phyloP scores from a whole-genome alignment of 2,888 invertebrate genomes.

The Archaeoteleia sp. region DNA sequence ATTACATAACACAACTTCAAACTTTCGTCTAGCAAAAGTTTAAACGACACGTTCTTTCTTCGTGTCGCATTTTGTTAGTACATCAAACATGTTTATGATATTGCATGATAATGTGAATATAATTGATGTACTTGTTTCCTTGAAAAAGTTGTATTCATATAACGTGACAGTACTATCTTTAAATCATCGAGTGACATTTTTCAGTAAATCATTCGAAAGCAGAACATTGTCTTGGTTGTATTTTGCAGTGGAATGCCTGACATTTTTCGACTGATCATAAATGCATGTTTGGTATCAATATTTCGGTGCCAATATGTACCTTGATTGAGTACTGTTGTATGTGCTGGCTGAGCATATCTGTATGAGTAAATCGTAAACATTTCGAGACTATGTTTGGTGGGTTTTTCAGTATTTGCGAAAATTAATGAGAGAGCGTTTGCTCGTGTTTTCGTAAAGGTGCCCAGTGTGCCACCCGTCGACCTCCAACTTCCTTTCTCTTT shows the following conservation, averaged over 20 bases:
- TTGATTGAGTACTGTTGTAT: constrained; percentile 74
- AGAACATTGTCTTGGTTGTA: constrained; percentile 22
- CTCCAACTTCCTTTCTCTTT: constrained; percentile 38
- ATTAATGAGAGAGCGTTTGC: constrained; percentile 17
- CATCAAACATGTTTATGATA: too few species aligned
- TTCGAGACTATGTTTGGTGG: constrained; percentile 14
- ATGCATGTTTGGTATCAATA: constrained; percentile 33
- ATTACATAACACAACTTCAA: too few species aligned
- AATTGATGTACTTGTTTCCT: too few species aligned
- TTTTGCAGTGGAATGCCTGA: constrained; percentile 1
- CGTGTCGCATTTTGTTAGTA: too few species aligned
- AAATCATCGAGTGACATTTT: constrained; percentile 4
- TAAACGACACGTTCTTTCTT: too few species aligned
- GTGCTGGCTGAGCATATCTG: constrained; percentile 74
- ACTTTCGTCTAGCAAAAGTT: too few species aligned
- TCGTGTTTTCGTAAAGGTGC: constrained; percentile 19
- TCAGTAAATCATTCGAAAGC: constrained; percentile 12
- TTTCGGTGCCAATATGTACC: constrained; percentile 69
- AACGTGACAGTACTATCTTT: too few species aligned
- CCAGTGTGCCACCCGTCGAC: constrained; percentile 31
- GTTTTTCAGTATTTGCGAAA: constrained; percentile 6
- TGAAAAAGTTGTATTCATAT: too few species aligned
- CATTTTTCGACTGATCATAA: not conserved
- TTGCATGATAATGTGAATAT: too few species aligned
- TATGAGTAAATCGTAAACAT: constrained; percentile 57